Conservation (phyloP, 2,888 invertebrate species). For the Cyclophora punctaria region DNA sequence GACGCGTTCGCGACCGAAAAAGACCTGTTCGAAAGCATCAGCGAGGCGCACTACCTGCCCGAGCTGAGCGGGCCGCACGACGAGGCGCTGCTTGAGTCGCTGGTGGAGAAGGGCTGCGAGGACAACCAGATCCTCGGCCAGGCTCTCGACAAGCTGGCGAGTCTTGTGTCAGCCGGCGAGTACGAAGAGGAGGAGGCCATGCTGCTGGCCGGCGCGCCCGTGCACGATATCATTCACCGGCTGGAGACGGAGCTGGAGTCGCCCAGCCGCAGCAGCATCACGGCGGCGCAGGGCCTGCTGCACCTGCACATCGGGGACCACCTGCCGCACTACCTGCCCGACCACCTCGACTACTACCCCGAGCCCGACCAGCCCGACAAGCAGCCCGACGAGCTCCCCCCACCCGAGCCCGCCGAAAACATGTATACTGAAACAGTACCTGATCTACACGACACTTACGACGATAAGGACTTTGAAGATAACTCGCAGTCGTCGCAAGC, state of each 20-base stretch:
- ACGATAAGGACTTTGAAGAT: conserved; percentile 34
- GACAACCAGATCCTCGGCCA: conserved; percentile 73
- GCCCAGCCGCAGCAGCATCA: conserved; percentile 59
- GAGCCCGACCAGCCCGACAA: conserved; percentile 11
- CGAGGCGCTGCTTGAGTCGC: conserved; percentile 75
- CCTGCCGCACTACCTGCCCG: conserved; percentile 10
- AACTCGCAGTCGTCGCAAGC: conserved; percentile 22
- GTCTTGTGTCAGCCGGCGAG: conserved; percentile 56
- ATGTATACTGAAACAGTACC: conserved; percentile 52
- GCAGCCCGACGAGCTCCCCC: too few species aligned
- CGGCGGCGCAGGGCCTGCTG: conserved; percentile 59
- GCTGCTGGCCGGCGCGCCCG: conserved; percentile 61
- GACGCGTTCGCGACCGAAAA: conserved; percentile 48
- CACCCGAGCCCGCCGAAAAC: conserved; percentile 27
- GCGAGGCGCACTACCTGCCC: conserved; percentile 64
- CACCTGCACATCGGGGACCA: conserved; percentile 60
- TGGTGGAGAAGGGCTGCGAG: conserved; percentile 77
- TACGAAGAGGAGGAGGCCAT: conserved; percentile 70
- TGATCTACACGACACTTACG: conserved; percentile 42
- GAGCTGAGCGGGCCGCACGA: conserved; percentile 63
- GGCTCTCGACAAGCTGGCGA: conserved; percentile 58
- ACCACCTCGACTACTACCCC: too few species aligned
- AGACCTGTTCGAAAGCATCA: conserved; percentile 67
- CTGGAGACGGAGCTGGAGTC: conserved; percentile 77
- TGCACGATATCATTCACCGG: conserved; percentile 77